phyloP scores from a whole-genome alignment of 2,888 invertebrate species.

The Linyphia triangularis region DNA sequence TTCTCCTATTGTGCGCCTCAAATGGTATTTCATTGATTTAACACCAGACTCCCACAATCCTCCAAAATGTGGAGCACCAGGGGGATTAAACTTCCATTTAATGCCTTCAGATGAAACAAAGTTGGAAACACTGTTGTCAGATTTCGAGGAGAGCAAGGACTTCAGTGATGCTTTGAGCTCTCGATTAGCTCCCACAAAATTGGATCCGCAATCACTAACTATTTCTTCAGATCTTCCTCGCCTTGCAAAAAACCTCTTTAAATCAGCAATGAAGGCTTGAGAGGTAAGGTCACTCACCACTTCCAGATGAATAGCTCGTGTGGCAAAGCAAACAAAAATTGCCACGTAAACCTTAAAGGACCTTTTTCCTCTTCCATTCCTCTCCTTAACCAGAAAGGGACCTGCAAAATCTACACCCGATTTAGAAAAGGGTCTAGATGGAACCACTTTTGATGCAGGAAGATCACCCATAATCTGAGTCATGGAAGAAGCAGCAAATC shows the following conservation, averaged over 20 bases:
- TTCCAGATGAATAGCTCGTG: slow-evolving; percentile 21
- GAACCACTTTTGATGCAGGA: neutral
- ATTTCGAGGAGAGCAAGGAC: neutral
- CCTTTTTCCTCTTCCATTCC: neutral
- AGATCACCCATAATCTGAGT: neutral
- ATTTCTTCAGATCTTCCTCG: slow-evolving; percentile 1
- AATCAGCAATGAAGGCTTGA: slow-evolving; percentile 15
- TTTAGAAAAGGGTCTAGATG: neutral
- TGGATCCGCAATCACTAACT: slow-evolving; percentile 15
- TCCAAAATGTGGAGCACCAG: too few relatives aligned
- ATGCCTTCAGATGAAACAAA: neutral
- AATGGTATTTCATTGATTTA: too few relatives aligned
- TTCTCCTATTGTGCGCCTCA: too few relatives aligned
- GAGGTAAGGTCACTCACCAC: slow-evolving; percentile 3
- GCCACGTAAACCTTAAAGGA: slow-evolving; percentile 25
- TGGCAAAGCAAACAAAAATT: slow-evolving; percentile 19
- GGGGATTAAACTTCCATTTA: too few relatives aligned
- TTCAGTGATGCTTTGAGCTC: neutral
- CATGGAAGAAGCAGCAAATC: neutral
- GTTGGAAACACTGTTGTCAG: neutral
- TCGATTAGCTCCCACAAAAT: slow-evolving; percentile 1
- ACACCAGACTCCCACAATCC: too few relatives aligned
- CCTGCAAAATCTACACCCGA: neutral
- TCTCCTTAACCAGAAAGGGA: neutral
- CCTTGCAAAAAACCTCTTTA: slow-evolving; percentile 2